A percentile compares a stretch with the other conserved stretches of the same genome.
Conservation (phyloP, 2,113 vertebrate species). For the Mastomys natalensis region DNA sequence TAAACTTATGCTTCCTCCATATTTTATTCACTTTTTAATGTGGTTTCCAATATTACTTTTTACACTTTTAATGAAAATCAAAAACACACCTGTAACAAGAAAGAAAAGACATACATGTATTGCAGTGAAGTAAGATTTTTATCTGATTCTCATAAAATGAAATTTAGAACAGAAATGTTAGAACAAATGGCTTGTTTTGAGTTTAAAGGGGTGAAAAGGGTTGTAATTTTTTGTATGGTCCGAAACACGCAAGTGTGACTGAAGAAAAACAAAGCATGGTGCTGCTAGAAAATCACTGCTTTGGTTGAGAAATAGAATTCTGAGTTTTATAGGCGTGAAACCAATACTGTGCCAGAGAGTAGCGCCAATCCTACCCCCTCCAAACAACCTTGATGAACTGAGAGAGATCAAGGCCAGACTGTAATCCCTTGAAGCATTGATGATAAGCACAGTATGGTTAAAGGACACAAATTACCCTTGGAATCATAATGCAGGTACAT, state of each 20-base stretch:
- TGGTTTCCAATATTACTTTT: background rate
- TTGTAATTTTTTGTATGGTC: constrained; percentile 54
- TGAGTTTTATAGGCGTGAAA: constrained; percentile 74
- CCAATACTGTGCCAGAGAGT: constrained; percentile 67
- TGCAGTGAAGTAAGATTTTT: constrained; percentile 63
- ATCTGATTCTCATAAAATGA: constrained; percentile 52
- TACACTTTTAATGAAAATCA: constrained; percentile 66
- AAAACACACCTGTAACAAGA: constrained; percentile 60
- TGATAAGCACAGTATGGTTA: constrained; percentile 80
- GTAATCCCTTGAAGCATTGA: constrained; percentile 78
- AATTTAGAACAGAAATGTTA: constrained; percentile 80
- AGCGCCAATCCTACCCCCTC: constrained; percentile 11
- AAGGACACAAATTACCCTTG: constrained; percentile 85
- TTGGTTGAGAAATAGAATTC: constrained; percentile 76
- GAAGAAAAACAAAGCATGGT: constrained; percentile 40
- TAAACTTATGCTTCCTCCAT: constrained; percentile 70
- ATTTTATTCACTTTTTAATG: background rate
- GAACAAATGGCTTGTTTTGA: constrained; percentile 73
- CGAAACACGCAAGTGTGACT: constrained; percentile 68
- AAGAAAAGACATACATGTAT: background rate
- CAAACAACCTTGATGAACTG: constrained; percentile 76
- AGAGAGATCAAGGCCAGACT: constrained; percentile 78
- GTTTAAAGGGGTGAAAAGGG: constrained; percentile 57
- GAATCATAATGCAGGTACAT: constrained; percentile 86
- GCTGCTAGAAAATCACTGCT: constrained; percentile 72